These are phyloP conservation scores for Philopedon plagiatum DNA, from an alignment of 2,888 invertebrate genomes.

Conservation along the genomic window DNA sequence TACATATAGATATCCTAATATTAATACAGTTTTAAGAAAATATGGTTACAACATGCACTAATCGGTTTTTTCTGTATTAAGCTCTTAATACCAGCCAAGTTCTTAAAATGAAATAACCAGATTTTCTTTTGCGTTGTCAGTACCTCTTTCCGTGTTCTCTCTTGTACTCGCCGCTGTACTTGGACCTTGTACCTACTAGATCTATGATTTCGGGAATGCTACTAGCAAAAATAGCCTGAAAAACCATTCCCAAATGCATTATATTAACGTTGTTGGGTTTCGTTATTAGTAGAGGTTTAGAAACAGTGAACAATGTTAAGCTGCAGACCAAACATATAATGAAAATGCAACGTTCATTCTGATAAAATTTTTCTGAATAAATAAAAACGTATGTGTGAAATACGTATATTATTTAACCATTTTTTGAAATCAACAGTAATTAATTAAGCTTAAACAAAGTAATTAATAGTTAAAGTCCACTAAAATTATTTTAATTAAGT, in stretches of 20 bases:
- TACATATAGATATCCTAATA: slow-evolving; percentile 15
- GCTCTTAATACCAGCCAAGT: slow-evolving; percentile 27
- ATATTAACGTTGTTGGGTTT: slow-evolving; percentile 22
- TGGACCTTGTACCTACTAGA: slow-evolving; percentile 99
- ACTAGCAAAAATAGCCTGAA: slow-evolving; percentile 99
- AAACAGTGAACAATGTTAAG: background rate
- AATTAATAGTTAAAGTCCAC: too few species aligned
- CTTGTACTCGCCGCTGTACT: slow-evolving; percentile 99
- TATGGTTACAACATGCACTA: slow-evolving; percentile 51
- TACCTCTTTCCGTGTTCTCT: slow-evolving; percentile 99
- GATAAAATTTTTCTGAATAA: background rate
- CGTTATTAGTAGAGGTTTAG: background rate
- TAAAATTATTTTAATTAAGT: too few species aligned
- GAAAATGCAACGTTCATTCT: background rate
- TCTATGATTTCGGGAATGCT: slow-evolving; percentile 99
- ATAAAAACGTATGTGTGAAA: too few species aligned
- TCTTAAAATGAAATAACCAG: slow-evolving; percentile 50
- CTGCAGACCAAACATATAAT: slow-evolving; percentile 33
- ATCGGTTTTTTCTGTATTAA: slow-evolving; percentile 21
- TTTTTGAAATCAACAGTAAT: too few species aligned
- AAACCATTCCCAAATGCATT: slow-evolving; percentile 69
- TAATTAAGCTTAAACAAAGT: too few species aligned
- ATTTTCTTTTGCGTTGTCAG: slow-evolving; percentile 62
- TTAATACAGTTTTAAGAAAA: slow-evolving; percentile 45
- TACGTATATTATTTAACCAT: too few species aligned